Conservation (phyloP, 1,140 invertebrate genomes). For the Metaphire vulgaris region DNA sequence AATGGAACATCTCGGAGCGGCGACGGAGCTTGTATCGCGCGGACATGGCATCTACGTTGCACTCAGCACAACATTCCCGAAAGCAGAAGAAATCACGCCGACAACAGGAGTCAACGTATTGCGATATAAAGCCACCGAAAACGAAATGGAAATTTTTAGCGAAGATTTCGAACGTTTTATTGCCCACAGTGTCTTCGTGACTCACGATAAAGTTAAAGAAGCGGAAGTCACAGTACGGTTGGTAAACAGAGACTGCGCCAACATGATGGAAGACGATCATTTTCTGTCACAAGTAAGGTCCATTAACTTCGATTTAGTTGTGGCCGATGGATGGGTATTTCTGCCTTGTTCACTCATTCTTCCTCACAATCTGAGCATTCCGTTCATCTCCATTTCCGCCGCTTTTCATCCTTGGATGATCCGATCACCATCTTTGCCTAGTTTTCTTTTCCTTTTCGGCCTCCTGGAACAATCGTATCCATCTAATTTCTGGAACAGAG, state of each 20-base stretch:
- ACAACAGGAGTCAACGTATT: not conserved
- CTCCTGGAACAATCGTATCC: not conserved
- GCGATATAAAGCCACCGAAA: not conserved
- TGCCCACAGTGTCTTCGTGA: not conserved
- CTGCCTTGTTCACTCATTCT: not conserved
- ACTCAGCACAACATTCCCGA: not conserved
- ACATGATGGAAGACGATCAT: conserved; percentile 14
- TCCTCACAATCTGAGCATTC: not conserved
- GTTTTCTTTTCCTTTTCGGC: not conserved
- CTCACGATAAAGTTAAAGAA: not conserved
- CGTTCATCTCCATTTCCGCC: not conserved
- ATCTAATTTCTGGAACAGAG: not conserved
- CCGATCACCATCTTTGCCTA: not conserved
- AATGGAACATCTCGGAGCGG: not conserved
- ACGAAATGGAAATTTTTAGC: not conserved
- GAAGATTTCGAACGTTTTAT: not conserved
- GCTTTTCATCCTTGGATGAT: not conserved
- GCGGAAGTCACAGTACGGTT: not conserved
- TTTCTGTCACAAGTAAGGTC: conserved; percentile 8
- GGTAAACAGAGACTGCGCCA: conserved; percentile 5
- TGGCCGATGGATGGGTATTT: not conserved
- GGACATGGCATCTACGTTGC: not conserved
- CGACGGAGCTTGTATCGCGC: not conserved
- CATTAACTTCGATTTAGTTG: conserved; percentile 16
- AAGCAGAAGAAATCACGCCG: not conserved